Evolutionary conservation across 2,888 invertebrate species (phyloP).

Genomic region (Ischnus inquisitorius): DNA sequence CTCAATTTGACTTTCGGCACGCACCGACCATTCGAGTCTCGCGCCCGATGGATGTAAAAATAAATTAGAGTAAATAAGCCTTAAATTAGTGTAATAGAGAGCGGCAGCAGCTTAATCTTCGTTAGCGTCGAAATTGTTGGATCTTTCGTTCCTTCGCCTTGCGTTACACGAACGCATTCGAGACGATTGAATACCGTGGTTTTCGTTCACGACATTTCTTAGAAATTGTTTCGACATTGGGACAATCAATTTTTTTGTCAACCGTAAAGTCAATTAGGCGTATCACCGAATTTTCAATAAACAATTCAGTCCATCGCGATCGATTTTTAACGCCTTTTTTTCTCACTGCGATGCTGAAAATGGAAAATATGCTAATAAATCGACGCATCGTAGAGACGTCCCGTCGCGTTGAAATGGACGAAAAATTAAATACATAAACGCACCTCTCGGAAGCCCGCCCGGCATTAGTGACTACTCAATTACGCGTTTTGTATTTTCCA

Average conservation of each 20-base stretch:
- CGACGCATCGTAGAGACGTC: not conserved
- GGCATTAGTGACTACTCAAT: conserved; percentile 78
- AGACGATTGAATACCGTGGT: conserved; percentile 63
- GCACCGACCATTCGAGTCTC: conserved; percentile 69
- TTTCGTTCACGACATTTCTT: conserved; percentile 45
- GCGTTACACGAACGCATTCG: conserved; percentile 26
- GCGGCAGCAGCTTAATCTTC: conserved; percentile 83
- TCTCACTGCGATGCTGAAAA: too few relatives aligned
- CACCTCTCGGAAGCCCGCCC: conserved; percentile 70
- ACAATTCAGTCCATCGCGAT: too few relatives aligned
- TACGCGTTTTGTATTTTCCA: conserved; percentile 80
- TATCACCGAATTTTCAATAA: not conserved
- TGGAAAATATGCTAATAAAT: conserved; percentile 1
- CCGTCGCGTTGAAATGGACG: conserved; percentile 4
- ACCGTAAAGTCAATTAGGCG: not conserved
- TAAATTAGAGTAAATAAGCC: conserved; percentile 83
- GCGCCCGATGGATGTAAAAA: conserved; percentile 79
- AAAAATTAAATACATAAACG: conserved; percentile 62
- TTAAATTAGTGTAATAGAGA: conserved; percentile 80
- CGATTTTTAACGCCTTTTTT: too few relatives aligned
- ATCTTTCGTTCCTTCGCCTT: conserved; percentile 47
- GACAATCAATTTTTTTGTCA: conserved; percentile 42
- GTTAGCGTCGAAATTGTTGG: conserved; percentile 73
- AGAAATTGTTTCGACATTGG: conserved; percentile 35
- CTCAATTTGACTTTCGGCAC: conserved; percentile 66